Evolutionary conservation across 2,888 invertebrate genomes (phyloP), one percentile per base, ranked within the genome.

Genomic region (Apoderus coryli): DNA sequence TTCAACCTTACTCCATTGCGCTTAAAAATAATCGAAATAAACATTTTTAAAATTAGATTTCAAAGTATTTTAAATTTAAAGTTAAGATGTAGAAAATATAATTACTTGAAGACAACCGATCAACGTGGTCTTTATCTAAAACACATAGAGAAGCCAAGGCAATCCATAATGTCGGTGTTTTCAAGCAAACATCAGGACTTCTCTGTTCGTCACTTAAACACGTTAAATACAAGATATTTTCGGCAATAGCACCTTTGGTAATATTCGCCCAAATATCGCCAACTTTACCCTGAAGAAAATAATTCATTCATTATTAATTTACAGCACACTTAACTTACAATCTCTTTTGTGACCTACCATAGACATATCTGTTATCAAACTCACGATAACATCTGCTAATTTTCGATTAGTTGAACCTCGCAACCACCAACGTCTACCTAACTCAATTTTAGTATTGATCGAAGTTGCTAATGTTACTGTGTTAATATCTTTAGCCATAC

Each of bases 81-180:
- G n/a, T n/a, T n/a, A n/a, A n/a, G n/a, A n/a, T n/a, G n/a, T n/a
- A n/a, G n/a, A n/a, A n/a, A n/a, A n/a, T n/a, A n/a, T n/a, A n/a
- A n/a, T 15, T 34, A 52, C 55, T 59, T n/a, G 78, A 78, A 1
- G 79, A 77, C 32, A 80, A 56, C 36, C 75, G 59, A 44, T 90
- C 89, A 1, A 89, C 84, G 50, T 93, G 89, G 37, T 89, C 84
- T 32, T 81, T 78, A 47, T 90, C 88, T 40, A 95, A 67, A 3
- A 93, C 86, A 56, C 93, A 90, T 9, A 96, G 69, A 2, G 95
- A 85, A 1, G 93, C 88, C 29, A 96, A 60, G 0, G 92, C 82
- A 44, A 93, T 59, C 96, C 96, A 96, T 30, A 92, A 64, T 0
- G 81, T 77, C 2, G 90, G 81, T 15, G 77, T 75, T 44, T 76